These are phyloP conservation scores for Drosophila orena DNA, from an alignment of 1,140 invertebrate species.

Conservation along the genomic window DNA sequence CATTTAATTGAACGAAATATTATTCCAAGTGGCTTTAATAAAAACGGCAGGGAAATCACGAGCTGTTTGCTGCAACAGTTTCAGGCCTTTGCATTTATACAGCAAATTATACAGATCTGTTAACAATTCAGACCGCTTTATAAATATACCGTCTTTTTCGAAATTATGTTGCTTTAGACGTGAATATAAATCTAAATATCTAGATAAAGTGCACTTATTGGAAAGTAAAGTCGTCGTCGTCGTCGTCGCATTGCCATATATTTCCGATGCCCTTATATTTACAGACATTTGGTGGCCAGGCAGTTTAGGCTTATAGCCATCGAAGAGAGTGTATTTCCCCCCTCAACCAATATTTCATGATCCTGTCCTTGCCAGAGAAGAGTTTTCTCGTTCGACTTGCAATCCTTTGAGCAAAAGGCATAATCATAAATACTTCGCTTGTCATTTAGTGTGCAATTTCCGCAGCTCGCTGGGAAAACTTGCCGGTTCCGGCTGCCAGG, in stretches of 20 bases:
- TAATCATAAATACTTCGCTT: slow-evolving; percentile 61
- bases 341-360: slow-evolving; percentile 15
- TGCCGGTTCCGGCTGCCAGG: slow-evolving; percentile 19
- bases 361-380: slow-evolving; percentile 9
- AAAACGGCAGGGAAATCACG: background rate
- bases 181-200: no score
- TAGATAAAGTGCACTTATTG: no score
- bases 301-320: background rate
- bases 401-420: slow-evolving; percentile 17
- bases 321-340: background rate
- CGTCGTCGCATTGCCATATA: no score
- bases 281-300: background rate
- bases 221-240: no score
- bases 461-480: slow-evolving; percentile 40
- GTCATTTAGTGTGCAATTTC: slow-evolving; percentile 57
- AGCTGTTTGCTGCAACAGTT: background rate
- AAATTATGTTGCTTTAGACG: no score
- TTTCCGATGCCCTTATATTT: background rate
- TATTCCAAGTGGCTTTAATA: slow-evolving; percentile 69
- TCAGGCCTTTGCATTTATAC: no score
- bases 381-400: background rate
- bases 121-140: background rate
- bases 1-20: slow-evolving; percentile 78
- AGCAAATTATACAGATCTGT: background rate
- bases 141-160: no score